A percentile compares a stretch with the other conserved stretches of the same genome.
Conservation (phyloP, 2,888 invertebrate species). For the Nomada flava region DNA sequence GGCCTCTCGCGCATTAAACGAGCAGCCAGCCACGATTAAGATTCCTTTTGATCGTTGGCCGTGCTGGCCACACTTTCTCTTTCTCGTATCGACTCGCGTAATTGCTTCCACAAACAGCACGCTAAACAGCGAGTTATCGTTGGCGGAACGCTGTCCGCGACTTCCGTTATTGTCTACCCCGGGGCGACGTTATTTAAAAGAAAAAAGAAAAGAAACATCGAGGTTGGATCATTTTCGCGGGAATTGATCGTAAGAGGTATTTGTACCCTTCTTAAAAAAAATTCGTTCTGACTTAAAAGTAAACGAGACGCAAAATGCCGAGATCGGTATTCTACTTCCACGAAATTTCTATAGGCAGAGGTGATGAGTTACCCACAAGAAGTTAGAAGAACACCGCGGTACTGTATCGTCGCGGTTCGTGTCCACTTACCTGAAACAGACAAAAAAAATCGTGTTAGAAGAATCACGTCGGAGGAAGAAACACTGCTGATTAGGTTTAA, state of each 20-base stretch:
- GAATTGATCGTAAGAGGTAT: not conserved
- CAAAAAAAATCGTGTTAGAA: slow-evolving; percentile 10
- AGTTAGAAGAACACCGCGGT: not conserved
- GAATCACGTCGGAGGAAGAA: too few species aligned
- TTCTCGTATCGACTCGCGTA: slow-evolving; percentile 59
- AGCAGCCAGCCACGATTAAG: slow-evolving; percentile 23
- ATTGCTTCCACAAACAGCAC: slow-evolving; percentile 57
- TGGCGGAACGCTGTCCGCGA: slow-evolving; percentile 36
- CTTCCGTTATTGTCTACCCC: slow-evolving; percentile 16
- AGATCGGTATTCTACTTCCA: too few species aligned
- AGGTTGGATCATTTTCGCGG: not conserved
- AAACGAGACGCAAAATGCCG: too few species aligned
- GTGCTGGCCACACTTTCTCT: slow-evolving; percentile 67
- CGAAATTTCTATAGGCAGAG: too few species aligned
- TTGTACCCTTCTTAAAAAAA: too few species aligned
- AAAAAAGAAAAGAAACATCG: not conserved
- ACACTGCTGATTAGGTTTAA: too few species aligned
- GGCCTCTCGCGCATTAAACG: not conserved
- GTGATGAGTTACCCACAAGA: slow-evolving; percentile 20
- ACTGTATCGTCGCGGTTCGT: not conserved
- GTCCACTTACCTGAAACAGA: slow-evolving; percentile 53
- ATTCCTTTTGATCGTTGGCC: slow-evolving; percentile 39
- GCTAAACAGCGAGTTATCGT: slow-evolving; percentile 47
- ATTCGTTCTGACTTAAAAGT: too few species aligned
- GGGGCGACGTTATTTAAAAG: not conserved